Evolutionary conservation across 2,797 vertebrate genomes (phyloP), one percentile per base, ranked within the genome.

Genomic region (Siniperca undulata): DNA sequence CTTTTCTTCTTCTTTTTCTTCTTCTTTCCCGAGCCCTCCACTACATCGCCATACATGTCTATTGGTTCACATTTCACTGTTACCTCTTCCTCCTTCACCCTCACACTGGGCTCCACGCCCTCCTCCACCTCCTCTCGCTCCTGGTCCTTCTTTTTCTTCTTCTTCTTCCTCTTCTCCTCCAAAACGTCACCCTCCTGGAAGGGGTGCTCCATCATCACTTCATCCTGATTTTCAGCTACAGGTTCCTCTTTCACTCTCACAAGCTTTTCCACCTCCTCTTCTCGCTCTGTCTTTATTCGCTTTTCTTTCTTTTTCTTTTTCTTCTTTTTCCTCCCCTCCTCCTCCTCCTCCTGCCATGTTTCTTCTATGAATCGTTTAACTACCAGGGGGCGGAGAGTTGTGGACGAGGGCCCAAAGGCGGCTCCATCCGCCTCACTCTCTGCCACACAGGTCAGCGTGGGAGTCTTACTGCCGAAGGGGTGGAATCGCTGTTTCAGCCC

Each of bases 401-500:
- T 22, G 58, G 94, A 76, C 3, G 86, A 5, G 13, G 92, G 73
- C n/a, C 66, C 19, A 0, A 56, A 10, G 38, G 86, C 71, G 2
- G 84, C 68, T 44, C 85, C 85, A 0, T 93, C 89, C 5, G 0
- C 64, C 66, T 94, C 83, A 2, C 20, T 81, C 55, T 86, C 83
- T 1, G 83, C 65, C 85, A 82, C 64, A 2, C 50, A 50, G 77
- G 88, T 73, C 76, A 88, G 38, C 16, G 88, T 78, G 72, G 92
- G 90, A 2, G 80, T 91, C 64, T 81, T 93, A 36, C 96, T 94
- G 64, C 96, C 96, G 0, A 97, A 97, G n/a, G 96, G 96, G 46
- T 94, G 92, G 89, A 97, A 97, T 1, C 97, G 91, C 78, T 97
- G 97, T 68, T 88, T 95, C 38, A 97, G 94, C 12, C 96, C 96